Percentiles rank a stretch among this genome's conserved stretches.
phyloP scores from a whole-genome alignment of 2,888 invertebrate genomes.

The Mesoligia furuncula region DNA sequence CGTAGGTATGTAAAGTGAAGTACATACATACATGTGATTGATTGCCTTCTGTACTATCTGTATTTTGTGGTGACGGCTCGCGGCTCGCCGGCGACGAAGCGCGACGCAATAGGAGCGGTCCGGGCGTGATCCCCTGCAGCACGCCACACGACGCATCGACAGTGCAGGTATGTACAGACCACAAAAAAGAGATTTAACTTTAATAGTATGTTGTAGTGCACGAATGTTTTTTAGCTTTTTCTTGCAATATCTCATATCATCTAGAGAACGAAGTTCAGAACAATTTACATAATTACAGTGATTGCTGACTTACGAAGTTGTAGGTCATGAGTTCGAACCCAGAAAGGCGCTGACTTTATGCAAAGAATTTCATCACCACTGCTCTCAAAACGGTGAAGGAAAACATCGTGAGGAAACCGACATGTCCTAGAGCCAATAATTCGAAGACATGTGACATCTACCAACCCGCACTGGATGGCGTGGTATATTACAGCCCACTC shows the following conservation, averaged over 20 bases:
- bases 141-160: constrained; percentile 20
- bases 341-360: too few relatives aligned
- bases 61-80: constrained; percentile 11
- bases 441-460: too few relatives aligned
- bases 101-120: constrained; percentile 25
- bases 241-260: neutral
- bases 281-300: constrained; percentile 12
- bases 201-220: neutral
- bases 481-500: too few relatives aligned
- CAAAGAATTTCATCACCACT: too few relatives aligned
- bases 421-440: too few relatives aligned
- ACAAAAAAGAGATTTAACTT: neutral
- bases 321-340: too few relatives aligned
- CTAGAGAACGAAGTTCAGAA: neutral
- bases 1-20: too few relatives aligned
- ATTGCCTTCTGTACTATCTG: too few relatives aligned
- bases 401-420: too few relatives aligned
- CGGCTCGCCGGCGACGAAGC: constrained; percentile 3
- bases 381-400: too few relatives aligned
- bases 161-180: constrained; percentile 4
- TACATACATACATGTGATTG: too few relatives aligned
- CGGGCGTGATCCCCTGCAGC: constrained; percentile 22
- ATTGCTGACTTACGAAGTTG: neutral
- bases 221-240: neutral
- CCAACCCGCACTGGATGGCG: too few relatives aligned